Base-by-base conservation (phyloP, 2,888 invertebrate species). In the Tortricodes alternella region DNA sequence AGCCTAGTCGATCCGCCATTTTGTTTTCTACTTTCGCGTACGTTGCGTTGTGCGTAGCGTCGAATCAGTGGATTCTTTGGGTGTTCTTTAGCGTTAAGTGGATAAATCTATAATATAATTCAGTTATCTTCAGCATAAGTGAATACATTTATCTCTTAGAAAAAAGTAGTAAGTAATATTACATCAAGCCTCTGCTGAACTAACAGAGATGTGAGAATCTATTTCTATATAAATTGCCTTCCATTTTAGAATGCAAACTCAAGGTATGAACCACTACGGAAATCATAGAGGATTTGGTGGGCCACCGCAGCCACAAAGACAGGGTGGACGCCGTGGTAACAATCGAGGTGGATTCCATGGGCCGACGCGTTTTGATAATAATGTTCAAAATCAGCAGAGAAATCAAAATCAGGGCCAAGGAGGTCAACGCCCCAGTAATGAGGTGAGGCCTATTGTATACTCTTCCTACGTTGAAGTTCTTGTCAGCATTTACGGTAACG, bases 231-330 rank as follows among this genome's bases (percentile, higher is more conserved):
- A n/a, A 6, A 27, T 35, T 29, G 1, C 21, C 15, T 35, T 35
- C 15, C 24, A 19, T 59, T 67, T 23, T 56, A 66, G 63, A 64
- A 83, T 85, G 83, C 83, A 87, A 78, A 83, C 84, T 81, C 83
- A 89, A 67, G 82, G 78, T 52, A 88, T 89, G 88, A 85, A 88
- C 79, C 79, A 85, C 65, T 89, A 76, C 59, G 85, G 83, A n/a
- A 80, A 85, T 65, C 74, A 73, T 1, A 75, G 90, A 70, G 90
- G 90, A n/a, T 89, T 83, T 67, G 90, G 90, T 18, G 90, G 90
- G 3, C 86, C 87, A 19, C 90, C 90, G 4, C 90, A 90, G 60
- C 90, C 90, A 0, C 90, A 90, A 64, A 79, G 90, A 41, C 88
- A 83, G 61, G 85, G 85, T 46, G 78, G 79, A 32, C 83, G 89